Percentiles rank a stretch among this genome's conserved stretches.
phyloP scores from a whole-genome alignment of 1,140 invertebrate species.

The Cyrtorhinus lividipennis region DNA sequence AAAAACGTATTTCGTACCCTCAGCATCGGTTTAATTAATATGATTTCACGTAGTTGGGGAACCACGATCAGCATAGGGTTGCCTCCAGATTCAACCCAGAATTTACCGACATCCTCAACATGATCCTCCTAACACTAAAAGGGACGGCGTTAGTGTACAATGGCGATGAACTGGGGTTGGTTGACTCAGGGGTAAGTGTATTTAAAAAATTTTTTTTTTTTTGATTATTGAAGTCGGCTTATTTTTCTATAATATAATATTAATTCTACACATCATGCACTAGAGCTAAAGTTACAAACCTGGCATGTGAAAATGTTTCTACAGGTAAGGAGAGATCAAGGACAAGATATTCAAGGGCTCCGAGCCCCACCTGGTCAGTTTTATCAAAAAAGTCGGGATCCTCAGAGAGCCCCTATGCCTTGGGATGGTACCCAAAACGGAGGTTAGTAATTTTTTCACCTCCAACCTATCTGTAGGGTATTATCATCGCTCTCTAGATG shows the following conservation, averaged over 20 bases:
- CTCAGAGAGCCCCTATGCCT: constrained; percentile 44
- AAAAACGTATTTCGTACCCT: no score
- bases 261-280: no score
- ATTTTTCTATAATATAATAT: no score
- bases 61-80: constrained; percentile 54
- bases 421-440: constrained; percentile 45
- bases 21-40: no score
- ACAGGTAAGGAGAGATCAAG: constrained; percentile 35
- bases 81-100: constrained; percentile 43
- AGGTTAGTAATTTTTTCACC: constrained; percentile 36
- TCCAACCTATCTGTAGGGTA: no score
- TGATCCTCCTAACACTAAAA: constrained; percentile 56
- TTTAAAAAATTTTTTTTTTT: not conserved
- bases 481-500: no score
- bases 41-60: no score
- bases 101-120: constrained; percentile 53
- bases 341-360: constrained; percentile 31
- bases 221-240: no score
- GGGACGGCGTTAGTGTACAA: constrained; percentile 35
- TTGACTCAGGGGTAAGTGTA: constrained; percentile 34
- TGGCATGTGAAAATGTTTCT: no score
- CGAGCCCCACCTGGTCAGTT: constrained; percentile 31
- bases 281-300: no score
- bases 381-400: not conserved
- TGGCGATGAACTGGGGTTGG: constrained; percentile 35